These are phyloP conservation scores for Thamnaconus septentrionalis DNA, from an alignment of 2,113 vertebrate species.

Conservation along the genomic window DNA sequence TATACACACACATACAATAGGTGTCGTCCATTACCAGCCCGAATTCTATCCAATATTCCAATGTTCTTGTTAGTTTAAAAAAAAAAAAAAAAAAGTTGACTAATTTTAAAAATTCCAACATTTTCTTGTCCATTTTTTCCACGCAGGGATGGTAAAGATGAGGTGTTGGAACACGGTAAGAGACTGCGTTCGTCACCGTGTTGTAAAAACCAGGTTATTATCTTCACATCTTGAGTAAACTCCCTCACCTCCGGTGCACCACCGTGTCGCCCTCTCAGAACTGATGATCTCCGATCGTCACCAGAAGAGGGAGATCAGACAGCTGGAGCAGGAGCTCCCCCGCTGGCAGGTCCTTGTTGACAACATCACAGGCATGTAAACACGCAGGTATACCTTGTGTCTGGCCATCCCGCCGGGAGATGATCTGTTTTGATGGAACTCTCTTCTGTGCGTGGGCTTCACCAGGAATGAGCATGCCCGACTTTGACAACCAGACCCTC, in stretches of 20 bases:
- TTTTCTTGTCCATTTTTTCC: conserved; percentile 4
- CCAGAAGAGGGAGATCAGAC: conserved; percentile 92
- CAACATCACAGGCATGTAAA: conserved; percentile 87
- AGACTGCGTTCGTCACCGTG: conserved; percentile 8
- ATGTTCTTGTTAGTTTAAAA: background rate
- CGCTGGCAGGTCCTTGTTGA: conserved; percentile 95
- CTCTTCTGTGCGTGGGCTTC: background rate
- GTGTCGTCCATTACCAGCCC: too few species aligned
- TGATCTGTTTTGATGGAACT: background rate
- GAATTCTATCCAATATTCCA: background rate
- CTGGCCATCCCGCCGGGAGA: background rate
- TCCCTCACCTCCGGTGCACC: background rate
- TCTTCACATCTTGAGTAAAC: background rate
- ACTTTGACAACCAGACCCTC: conserved; percentile 95
- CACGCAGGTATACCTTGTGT: too few species aligned
- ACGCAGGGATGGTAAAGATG: conserved; percentile 87
- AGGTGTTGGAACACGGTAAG: conserved; percentile 93
- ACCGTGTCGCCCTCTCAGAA: conserved; percentile 69
- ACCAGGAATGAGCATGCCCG: conserved; percentile 91
- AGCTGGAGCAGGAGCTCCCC: conserved; percentile 92
- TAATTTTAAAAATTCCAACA: background rate
- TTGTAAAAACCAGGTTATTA: background rate
- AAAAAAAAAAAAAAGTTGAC: background rate
- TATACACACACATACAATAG: too few species aligned
- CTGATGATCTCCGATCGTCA: conserved; percentile 91